Conservation (phyloP, 2,888 invertebrate species). For the Thumatha senex region DNA sequence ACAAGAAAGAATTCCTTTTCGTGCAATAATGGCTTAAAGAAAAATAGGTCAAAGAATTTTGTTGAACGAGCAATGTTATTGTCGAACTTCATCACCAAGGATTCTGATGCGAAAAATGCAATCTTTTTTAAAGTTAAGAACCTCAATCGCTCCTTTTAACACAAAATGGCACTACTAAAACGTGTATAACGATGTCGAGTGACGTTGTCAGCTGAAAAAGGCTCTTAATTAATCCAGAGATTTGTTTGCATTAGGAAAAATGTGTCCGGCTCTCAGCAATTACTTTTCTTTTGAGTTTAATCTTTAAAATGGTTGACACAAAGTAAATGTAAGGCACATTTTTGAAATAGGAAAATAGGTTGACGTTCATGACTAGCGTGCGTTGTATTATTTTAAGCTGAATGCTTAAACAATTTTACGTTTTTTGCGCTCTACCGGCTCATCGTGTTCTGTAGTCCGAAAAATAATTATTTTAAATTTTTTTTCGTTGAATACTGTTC, state of each 20-base stretch:
- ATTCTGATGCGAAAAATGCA: constrained; percentile 24
- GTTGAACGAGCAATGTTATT: constrained; percentile 22
- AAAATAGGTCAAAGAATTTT: constrained; percentile 15
- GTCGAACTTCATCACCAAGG: constrained; percentile 24
- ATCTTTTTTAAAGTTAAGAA: constrained; percentile 26
- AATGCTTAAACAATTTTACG: too few species aligned
- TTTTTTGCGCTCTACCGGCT: too few species aligned
- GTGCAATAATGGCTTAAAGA: constrained; percentile 7
- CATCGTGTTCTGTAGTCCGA: too few species aligned
- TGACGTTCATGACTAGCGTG: too few species aligned
- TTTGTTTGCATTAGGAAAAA: constrained; percentile 22
- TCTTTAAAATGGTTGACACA: background rate
- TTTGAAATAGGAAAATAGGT: too few species aligned
- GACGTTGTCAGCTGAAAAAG: constrained; percentile 32
- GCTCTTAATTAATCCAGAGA: constrained; percentile 27
- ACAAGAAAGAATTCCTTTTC: background rate
- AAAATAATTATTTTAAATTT: too few species aligned
- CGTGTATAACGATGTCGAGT: constrained; percentile 22
- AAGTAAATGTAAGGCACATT: background rate
- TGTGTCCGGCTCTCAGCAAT: constrained; percentile 1
- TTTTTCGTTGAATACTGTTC: too few species aligned
- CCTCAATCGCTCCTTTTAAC: constrained; percentile 26
- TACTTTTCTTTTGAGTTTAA: background rate
- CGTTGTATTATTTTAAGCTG: too few species aligned
- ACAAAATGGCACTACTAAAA: constrained; percentile 18